Base-by-base conservation (phyloP, 2,797 vertebrate genomes). In the Sebastes minor region DNA sequence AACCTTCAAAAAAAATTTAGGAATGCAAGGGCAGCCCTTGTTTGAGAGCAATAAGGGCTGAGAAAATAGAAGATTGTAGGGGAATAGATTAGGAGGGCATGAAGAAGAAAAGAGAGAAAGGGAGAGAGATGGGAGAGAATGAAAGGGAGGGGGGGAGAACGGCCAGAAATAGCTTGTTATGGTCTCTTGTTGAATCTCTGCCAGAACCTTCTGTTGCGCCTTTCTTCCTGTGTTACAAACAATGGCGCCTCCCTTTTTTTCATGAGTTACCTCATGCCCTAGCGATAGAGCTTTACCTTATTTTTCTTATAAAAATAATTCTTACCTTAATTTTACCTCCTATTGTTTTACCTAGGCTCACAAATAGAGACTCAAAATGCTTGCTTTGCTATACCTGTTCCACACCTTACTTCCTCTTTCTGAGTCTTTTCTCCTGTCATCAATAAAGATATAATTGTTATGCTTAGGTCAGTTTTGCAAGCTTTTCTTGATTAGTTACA, bases 141-240 rank as follows among this genome's bases (percentile, higher is more conserved):
- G 12, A 71, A 62, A 35, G 18, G 35, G 25, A 65, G 46, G 35
- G 25, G 16, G 7, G n/a, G 52, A 18, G 56, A 23, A 52, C 1
- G 13, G 71, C 59, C 83, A 87, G 63, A 88, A 87, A 93, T 91
- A 90, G 77, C 79, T 70, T 81, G 63, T 78, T 81, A 35, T 78
- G 78, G 77, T 81, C 66, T 72, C 59, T 56, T 76, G 65, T 82
- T 85, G 83, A 89, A 86, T 30, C 56, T 67, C 71, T 86, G 88
- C 83, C 88, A 92, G 79, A 84, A 79, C 70, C 68, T 35, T 82
- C 76, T 88, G 78, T 84, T 86, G 81, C 61, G 16, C 35, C 33
- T 76, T 61, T 86, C 86, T 87, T 86, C 82, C 80, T 84, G 80
- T 90, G 73, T 72, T 57, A 18, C 62, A 63, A 70, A 82, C 42